Evolutionary conservation across 2,113 vertebrate genomes (phyloP).

Genomic region (Mus musculus): DNA sequence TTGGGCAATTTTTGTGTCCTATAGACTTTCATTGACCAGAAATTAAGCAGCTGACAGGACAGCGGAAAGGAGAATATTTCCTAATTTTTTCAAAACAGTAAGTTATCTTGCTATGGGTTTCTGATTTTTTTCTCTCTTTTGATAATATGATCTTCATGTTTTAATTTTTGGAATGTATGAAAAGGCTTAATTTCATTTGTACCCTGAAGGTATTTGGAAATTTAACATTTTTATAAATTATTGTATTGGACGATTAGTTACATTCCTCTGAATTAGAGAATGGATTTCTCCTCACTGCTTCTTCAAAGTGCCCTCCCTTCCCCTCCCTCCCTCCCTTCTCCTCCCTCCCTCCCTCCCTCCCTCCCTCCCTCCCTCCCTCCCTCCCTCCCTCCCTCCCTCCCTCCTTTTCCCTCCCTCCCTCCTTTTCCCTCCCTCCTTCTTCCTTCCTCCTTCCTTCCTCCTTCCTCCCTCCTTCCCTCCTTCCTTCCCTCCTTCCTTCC

Average conservation of each 20-base stretch:
- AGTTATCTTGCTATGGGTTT: constrained; percentile 22
- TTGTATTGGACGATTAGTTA: background rate
- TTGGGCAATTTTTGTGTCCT: background rate
- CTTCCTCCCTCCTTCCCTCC: too few species aligned
- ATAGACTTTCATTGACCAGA: constrained; percentile 2
- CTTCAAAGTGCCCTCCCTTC: background rate
- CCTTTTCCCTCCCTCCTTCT: too few species aligned
- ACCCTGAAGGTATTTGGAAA: background rate
- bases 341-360: background rate
- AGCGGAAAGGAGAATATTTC: constrained; percentile 1
- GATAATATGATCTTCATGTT: background rate
- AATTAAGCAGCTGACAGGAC: background rate
- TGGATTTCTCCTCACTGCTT: background rate
- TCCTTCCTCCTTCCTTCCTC: too few species aligned
- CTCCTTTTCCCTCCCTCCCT: too few species aligned
- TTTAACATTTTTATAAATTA: constrained; percentile 27
- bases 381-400: background rate
- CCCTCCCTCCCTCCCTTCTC: background rate
- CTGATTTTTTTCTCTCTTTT: background rate
- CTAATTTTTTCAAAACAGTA: constrained; percentile 12
- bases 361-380: too few species aligned
- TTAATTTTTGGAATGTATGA: constrained; percentile 34
- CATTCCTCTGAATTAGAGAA: background rate
- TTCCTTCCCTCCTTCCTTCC: background rate
- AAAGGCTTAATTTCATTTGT: background rate